A percentile compares a stretch with the other conserved stretches of the same genome.
Evolutionary conservation across 2,888 invertebrate genomes (phyloP).

Genomic region (Doris montereyensis): DNA sequence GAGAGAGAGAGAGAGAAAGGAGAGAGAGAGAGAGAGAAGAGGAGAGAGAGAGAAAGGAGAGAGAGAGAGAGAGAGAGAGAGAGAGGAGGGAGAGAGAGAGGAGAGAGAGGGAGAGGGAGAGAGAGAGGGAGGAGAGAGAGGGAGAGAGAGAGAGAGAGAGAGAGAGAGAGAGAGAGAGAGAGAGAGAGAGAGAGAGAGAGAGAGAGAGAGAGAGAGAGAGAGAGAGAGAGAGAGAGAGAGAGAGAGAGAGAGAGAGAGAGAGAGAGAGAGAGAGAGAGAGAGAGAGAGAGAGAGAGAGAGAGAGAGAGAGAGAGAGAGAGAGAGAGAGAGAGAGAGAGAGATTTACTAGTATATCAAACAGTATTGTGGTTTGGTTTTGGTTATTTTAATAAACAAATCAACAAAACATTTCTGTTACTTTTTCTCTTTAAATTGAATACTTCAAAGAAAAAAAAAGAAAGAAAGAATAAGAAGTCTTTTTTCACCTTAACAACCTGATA

Average conservation of each 20-base stretch:
- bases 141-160: constrained; percentile 16
- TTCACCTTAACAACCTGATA: no score
- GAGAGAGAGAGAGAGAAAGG: no score
- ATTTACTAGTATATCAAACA: no score
- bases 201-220: constrained; percentile 16
- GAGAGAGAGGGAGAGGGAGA: constrained; percentile 17
- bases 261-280: constrained; percentile 11
- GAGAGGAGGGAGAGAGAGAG: background rate
- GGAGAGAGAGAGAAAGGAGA: constrained; percentile 9
- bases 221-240: constrained; percentile 1
- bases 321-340: no score
- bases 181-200: constrained; percentile 22
- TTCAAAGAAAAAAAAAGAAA: no score
- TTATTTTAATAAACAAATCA: no score
- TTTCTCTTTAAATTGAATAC: no score
- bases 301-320: no score
- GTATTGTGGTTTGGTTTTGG: no score
- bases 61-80: constrained; percentile 25
- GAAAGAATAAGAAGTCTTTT: no score
- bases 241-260: background rate
- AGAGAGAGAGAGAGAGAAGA: background rate
- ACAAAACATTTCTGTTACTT: no score
- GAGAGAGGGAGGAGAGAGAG: background rate
- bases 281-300: background rate
- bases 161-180: constrained; percentile 19